These are phyloP conservation scores for Lycopodina hypogea DNA, from an alignment of 37 sponge, comb jelly and placozoan genomes.

Conservation along the genomic window DNA sequence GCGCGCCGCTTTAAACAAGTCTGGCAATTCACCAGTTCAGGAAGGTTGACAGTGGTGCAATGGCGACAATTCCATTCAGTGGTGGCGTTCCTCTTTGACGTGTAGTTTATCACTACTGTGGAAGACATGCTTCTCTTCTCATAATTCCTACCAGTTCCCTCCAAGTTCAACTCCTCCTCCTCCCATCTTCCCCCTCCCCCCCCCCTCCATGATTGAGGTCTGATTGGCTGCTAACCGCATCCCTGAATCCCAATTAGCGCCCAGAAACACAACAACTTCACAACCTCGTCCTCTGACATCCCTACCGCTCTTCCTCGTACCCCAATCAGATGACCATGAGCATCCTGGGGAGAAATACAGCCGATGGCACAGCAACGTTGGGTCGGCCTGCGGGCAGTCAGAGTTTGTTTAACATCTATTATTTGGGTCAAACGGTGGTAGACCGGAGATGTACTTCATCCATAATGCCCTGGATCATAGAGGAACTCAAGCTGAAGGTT, in stretches of 20 bases:
- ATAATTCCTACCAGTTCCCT: not conserved
- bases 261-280: no score
- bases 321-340: no score
- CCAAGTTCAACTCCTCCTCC: no score
- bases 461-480: slow-evolving; percentile 75
- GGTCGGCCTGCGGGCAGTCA: slow-evolving; percentile 5
- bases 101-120: slow-evolving; percentile 7
- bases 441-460: slow-evolving; percentile 39
- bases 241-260: no score
- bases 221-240: no score
- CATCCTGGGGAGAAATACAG: no score
- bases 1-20: slow-evolving; percentile 22
- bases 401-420: slow-evolving; percentile 58
- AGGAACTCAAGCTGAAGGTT: slow-evolving; percentile 54
- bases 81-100: not conserved
- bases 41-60: slow-evolving; percentile 44
- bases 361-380: no score
- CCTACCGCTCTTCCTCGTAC: no score
- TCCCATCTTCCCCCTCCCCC: no score
- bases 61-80: slow-evolving; percentile 29
- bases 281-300: no score
- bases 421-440: slow-evolving; percentile 51
- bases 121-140: not conserved
- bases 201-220: no score
- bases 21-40: slow-evolving; percentile 15